Conservation (phyloP, 2,797 vertebrate genomes). For the Coregonus ussuriensis region DNA sequence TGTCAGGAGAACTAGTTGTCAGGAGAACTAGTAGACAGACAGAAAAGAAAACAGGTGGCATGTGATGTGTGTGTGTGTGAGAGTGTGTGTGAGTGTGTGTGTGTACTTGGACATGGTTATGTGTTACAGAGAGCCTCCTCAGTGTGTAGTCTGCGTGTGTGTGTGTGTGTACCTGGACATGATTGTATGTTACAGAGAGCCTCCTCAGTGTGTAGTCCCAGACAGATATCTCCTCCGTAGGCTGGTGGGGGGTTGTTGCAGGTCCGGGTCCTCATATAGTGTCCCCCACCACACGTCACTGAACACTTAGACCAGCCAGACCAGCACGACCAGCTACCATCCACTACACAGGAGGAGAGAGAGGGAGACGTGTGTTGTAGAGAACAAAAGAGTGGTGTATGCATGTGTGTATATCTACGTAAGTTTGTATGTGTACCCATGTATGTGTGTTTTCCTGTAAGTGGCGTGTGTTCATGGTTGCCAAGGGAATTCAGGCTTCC, state of each 20-base stretch:
- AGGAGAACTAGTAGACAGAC: too few species aligned
- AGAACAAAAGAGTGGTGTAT: neutral
- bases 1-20: too few species aligned
- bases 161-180: slow-evolving; percentile 84
- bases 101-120: slow-evolving; percentile 88
- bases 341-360: slow-evolving; percentile 75
- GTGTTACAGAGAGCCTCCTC: slow-evolving; percentile 96
- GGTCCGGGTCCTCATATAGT: slow-evolving; percentile 93
- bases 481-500: too few species aligned
- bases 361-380: too few species aligned
- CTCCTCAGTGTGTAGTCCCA: slow-evolving; percentile 96
- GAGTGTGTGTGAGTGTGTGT: slow-evolving; percentile 25
- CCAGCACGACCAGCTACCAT: slow-evolving; percentile 97
- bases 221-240: slow-evolving; percentile 94
- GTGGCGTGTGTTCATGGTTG: too few species aligned
- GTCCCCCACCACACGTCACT: slow-evolving; percentile 93
- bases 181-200: slow-evolving; percentile 92
- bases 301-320: slow-evolving; percentile 97
- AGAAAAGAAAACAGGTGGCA: too few species aligned
- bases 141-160: slow-evolving; percentile 57
- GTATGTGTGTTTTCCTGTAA: neutral
- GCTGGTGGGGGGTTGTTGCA: slow-evolving; percentile 92
- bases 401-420: too few species aligned
- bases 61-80: slow-evolving; percentile 8
- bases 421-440: too few species aligned